Conservation (phyloP, 2,113 vertebrate species). For the Heptranchias perlo region DNA sequence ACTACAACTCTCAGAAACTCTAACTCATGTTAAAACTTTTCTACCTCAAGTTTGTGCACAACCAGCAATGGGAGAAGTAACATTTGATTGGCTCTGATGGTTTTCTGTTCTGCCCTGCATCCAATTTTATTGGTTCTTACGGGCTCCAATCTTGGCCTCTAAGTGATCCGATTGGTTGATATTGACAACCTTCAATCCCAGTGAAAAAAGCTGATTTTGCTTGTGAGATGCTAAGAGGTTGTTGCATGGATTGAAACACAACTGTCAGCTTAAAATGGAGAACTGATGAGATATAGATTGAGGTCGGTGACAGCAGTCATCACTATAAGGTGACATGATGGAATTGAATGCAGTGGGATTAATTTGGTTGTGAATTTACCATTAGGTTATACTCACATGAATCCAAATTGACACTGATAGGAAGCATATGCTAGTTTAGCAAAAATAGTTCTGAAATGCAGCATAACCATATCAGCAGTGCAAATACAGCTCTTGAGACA, state of each 20-base stretch:
- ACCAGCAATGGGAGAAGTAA: not conserved
- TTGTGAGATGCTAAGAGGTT: not conserved
- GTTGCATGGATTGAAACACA: not conserved
- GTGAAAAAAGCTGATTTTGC: not conserved
- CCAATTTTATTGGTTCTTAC: not conserved
- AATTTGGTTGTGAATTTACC: conserved; percentile 8
- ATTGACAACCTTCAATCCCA: not conserved
- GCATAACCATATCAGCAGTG: not conserved
- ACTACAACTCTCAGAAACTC: not conserved
- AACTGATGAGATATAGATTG: not conserved
- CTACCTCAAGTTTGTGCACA: not conserved
- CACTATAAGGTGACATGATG: not conserved
- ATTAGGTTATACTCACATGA: not conserved
- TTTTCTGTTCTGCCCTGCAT: not conserved
- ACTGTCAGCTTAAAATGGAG: not conserved
- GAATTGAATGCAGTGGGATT: not conserved
- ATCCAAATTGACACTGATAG: not conserved
- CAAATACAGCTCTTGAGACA: not conserved
- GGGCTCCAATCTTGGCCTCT: not conserved
- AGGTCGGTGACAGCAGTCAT: not conserved
- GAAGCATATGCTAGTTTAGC: not conserved
- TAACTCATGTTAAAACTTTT: not conserved
- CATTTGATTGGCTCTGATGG: not conserved
- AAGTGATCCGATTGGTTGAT: not conserved
- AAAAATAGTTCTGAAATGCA: not conserved